These are phyloP conservation scores for Halcyon smyrnensis DNA, from an alignment of 2,797 vertebrate genomes.

Conservation along the genomic window DNA sequence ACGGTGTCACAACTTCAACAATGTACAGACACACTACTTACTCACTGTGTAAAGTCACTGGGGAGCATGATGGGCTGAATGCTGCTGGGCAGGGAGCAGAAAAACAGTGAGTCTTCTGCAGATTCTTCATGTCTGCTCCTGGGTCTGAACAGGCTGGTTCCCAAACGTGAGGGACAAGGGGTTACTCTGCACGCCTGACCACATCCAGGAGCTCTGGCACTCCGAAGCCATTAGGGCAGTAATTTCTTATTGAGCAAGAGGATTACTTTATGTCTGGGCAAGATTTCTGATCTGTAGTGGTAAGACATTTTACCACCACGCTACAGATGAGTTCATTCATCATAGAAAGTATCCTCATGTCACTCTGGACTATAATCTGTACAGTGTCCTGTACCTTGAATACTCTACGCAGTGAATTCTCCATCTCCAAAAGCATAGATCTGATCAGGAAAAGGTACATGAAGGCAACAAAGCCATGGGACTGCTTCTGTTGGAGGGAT, in stretches of 20 bases:
- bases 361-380: not conserved
- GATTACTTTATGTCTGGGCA: conserved; percentile 31
- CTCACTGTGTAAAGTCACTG: not conserved
- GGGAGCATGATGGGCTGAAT: not conserved
- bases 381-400: not conserved
- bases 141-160: not conserved
- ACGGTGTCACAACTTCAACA: not conserved
- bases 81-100: not conserved
- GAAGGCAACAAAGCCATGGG: not conserved
- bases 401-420: not conserved
- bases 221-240: not conserved
- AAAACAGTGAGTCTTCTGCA: not conserved
- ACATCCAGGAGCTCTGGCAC: conserved; percentile 40
- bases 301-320: not conserved
- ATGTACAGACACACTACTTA: accelerated
- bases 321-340: not conserved
- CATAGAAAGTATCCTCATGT: not conserved
- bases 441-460: not conserved
- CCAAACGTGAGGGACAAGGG: not conserved
- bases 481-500: not conserved
- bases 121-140: not conserved
- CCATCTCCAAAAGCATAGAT: not conserved
- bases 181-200: not conserved
- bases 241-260: not conserved
- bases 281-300: conserved; percentile 10